These are phyloP conservation scores for Acromyrmex charruanus DNA, from an alignment of 1,140 invertebrate genomes.

Conservation along the genomic window DNA sequence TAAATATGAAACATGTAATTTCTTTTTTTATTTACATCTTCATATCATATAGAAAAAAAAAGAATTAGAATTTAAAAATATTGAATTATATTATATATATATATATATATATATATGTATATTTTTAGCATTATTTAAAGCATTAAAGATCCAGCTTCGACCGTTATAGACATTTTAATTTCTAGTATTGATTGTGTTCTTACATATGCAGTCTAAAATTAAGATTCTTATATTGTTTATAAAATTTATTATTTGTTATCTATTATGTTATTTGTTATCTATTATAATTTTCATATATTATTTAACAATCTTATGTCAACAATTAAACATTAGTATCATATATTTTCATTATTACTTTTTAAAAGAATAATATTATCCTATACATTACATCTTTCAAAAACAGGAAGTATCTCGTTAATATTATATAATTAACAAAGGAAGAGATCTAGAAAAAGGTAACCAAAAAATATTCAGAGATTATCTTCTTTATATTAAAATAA, in stretches of 20 bases:
- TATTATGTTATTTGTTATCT: too few species aligned
- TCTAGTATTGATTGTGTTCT: too few species aligned
- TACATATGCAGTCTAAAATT: too few species aligned
- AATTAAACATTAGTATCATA: not conserved
- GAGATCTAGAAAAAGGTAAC: not conserved
- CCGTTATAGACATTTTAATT: too few species aligned
- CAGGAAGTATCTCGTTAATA: too few species aligned
- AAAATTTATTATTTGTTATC: too few species aligned
- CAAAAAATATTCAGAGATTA: not conserved
- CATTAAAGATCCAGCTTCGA: too few species aligned
- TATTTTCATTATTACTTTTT: not conserved
- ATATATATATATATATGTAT: too few species aligned
- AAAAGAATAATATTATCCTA: not conserved
- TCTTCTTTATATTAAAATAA: not conserved
- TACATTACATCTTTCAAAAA: not conserved
- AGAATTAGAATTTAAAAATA: not conserved
- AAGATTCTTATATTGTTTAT: too few species aligned
- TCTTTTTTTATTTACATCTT: not conserved
- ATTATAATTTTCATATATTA: not conserved
- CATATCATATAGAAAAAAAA: not conserved
- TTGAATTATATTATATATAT: not conserved
- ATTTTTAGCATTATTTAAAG: too few species aligned
- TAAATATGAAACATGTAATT: not conserved
- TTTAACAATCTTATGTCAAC: not conserved
- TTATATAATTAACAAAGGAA: not conserved